Base-by-base conservation (phyloP, 2,888 invertebrate genomes). In the Zygaena filipendulae region DNA sequence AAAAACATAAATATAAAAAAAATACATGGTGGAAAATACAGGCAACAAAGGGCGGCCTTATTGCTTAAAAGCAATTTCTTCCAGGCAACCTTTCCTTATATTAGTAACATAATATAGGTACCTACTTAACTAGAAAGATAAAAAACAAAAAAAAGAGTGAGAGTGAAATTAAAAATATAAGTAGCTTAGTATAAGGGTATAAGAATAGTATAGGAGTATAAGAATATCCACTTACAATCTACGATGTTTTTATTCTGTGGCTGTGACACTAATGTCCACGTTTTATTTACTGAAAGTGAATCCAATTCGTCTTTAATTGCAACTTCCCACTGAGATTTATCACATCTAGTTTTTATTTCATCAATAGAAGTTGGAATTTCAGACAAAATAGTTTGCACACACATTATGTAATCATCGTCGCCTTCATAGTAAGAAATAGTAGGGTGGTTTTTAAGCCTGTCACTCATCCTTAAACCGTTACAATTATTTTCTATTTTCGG, bases 391-490 rank as follows among this genome's bases (percentile, higher is more conserved):
- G 30, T 29, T 9, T 32, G 23, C 21, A 36, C 35, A 32, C 29
- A 39, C 22, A 35, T 25, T 19, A 38, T 22, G 30, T 25, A 27
- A 27, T 27, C 36, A 23, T 33, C 13, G 7, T 34, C 29, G 9
- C 3, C 24, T 30, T 39, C 31, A 11, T 33, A 27, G 32, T 35
- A 39, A n/a, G 24, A 32, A 9, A 32, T 80, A 33, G 84, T 27
- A 9, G 26, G 18, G 19, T 13, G 18, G 29, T 16, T 12, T 34
- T 34, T 38, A 4, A 38, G 10, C 25, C 42, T 34, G 27, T 27
- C 35, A 35, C 42, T 38, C 23, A 35, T 35, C 8, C 35, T 30
- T n/a, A 26, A 13, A 23, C 29, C 27, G 16, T 9, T 11, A n/a
- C n/a, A n/a, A 30, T 25, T 23, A 18, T 5, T 25, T 13, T 24